phyloP scores from a whole-genome alignment of 2,797 vertebrate species.

The Alcedo quadribrachys region DNA sequence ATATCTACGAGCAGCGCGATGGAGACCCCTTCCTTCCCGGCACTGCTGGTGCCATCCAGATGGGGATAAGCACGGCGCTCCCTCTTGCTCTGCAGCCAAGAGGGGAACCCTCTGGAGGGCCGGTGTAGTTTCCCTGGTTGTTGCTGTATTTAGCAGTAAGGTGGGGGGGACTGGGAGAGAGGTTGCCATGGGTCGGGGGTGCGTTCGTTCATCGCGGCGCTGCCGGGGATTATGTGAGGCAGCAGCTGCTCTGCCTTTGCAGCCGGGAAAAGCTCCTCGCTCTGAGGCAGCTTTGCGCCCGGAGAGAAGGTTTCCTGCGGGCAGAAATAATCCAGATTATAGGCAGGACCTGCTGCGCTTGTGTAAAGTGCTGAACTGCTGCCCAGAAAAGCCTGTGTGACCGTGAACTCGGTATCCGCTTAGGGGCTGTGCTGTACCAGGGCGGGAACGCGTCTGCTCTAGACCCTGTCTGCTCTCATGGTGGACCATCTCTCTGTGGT shows the following conservation, averaged over 20 bases:
- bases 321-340: slow-evolving; percentile 55
- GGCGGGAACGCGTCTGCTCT: fast-evolving
- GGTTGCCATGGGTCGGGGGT: not conserved
- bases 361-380: not conserved
- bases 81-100: not conserved
- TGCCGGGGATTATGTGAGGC: not conserved
- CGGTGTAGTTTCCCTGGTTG: not conserved
- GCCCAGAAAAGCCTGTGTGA: not conserved
- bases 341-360: not conserved
- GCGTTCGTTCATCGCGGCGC: fast-evolving
- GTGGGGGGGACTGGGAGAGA: not conserved
- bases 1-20: slow-evolving; percentile 17
- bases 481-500: not conserved
- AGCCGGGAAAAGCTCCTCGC: not conserved
- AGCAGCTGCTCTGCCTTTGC: not conserved
- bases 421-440: not conserved
- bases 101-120: not conserved
- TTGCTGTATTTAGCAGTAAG: not conserved
- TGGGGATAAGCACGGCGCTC: not conserved
- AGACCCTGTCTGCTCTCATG: fast-evolving
- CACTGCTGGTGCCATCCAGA: slow-evolving; percentile 5
- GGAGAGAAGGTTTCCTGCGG: not conserved
- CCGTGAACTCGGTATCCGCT: not conserved
- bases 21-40: slow-evolving; percentile 50
- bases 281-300: not conserved